phyloP scores from a whole-genome alignment of 2,113 vertebrate species.

The Hippocampus abdominalis region DNA sequence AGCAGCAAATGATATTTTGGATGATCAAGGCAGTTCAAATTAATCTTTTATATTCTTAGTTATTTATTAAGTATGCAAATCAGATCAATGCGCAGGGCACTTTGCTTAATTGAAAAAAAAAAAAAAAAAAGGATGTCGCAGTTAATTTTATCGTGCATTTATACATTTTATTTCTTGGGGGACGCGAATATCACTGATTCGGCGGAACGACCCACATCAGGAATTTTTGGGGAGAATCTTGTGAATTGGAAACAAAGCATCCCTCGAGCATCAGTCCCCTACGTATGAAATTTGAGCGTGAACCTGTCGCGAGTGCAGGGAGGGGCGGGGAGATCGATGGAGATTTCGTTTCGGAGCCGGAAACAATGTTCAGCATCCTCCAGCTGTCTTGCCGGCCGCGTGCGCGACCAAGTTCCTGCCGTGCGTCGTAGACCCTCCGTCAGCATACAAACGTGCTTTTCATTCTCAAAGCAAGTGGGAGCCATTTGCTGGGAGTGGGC shows the following conservation, averaged over 20 bases:
- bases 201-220: background rate
- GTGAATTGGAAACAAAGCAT: background rate
- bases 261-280: background rate
- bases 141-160: background rate
- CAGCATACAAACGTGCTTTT: conserved; percentile 35
- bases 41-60: no score
- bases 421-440: background rate
- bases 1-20: no score
- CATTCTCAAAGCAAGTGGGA: conserved; percentile 31
- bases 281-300: background rate
- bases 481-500: conserved; percentile 22
- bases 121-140: no score
- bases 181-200: no score
- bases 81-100: no score
- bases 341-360: background rate
- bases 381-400: background rate
- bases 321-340: background rate
- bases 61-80: no score
- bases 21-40: no score
- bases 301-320: background rate
- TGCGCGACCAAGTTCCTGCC: conserved; percentile 32
- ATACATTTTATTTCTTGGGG: background rate
- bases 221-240: background rate
- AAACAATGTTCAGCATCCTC: background rate
- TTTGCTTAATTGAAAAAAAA: no score